phyloP scores from a whole-genome alignment of 2,797 vertebrate species.

The Delichon dasypus region DNA sequence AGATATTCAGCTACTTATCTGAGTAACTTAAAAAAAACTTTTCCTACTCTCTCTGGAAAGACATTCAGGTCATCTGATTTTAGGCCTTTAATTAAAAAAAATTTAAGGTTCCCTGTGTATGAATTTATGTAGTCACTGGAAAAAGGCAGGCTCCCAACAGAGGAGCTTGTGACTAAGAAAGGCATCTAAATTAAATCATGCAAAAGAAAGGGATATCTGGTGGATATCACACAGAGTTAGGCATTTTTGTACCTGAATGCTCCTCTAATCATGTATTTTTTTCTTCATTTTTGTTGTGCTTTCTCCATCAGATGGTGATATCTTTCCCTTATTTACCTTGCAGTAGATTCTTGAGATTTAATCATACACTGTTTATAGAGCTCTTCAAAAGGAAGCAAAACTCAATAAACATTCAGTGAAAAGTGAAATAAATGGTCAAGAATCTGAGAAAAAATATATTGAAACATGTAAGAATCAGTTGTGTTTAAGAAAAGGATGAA shows the following conservation, averaged over 20 bases:
- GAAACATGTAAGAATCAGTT: background rate
- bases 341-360: background rate
- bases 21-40: background rate
- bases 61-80: background rate
- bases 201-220: background rate
- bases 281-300: background rate
- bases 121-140: background rate
- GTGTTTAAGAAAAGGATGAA: background rate
- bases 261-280: background rate
- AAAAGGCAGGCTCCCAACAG: background rate
- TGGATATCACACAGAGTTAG: background rate
- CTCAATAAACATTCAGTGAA: background rate
- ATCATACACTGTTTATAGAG: background rate
- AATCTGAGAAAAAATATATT: fast-evolving
- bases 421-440: background rate
- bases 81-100: background rate
- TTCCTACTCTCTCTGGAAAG: background rate
- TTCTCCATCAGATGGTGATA: background rate
- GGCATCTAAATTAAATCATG: background rate
- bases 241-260: background rate
- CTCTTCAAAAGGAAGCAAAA: background rate
- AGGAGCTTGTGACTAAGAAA: background rate
- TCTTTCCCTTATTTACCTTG: background rate
- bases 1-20: background rate
- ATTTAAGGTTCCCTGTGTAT: background rate